Conservation (phyloP, 2,888 invertebrate species). For the Frankliniella fusca region DNA sequence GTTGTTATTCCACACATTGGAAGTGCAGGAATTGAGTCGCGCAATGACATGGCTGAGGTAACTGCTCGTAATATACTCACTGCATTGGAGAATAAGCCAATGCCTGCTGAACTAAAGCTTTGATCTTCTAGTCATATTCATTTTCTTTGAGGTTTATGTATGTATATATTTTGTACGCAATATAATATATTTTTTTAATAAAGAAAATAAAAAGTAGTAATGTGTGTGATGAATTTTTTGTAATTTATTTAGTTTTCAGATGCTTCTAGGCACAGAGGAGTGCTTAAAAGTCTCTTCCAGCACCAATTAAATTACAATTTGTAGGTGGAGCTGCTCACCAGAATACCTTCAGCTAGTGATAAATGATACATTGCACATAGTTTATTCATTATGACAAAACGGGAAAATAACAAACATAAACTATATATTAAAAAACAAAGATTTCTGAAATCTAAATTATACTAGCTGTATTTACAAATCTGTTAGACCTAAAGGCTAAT, state of each 20-base stretch:
- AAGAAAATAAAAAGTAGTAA: too few species aligned
- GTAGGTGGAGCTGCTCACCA: neutral
- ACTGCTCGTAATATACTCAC: conserved; percentile 80
- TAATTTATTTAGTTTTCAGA: too few species aligned
- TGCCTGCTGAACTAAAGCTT: conserved; percentile 56
- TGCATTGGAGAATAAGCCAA: conserved; percentile 61
- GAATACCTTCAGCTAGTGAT: neutral
- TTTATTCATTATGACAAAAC: conserved; percentile 27
- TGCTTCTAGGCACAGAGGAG: too few species aligned
- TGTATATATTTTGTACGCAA: too few species aligned
- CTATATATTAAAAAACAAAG: conserved; percentile 27
- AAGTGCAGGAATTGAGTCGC: conserved; percentile 77
- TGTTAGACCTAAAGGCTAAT: conserved; percentile 20
- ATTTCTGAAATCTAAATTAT: conserved; percentile 22
- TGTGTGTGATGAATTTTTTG: too few species aligned
- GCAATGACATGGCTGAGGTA: conserved; percentile 76
- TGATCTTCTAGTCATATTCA: neutral
- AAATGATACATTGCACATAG: conserved; percentile 25
- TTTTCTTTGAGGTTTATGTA: neutral
- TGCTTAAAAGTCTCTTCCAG: neutral
- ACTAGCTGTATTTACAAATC: conserved; percentile 20
- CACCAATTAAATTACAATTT: neutral
- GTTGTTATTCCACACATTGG: conserved; percentile 86
- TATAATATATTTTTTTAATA: too few species aligned
- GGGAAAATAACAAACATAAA: conserved; percentile 26